phyloP scores from a whole-genome alignment of 2,797 vertebrate species.

The Paguma larvata region DNA sequence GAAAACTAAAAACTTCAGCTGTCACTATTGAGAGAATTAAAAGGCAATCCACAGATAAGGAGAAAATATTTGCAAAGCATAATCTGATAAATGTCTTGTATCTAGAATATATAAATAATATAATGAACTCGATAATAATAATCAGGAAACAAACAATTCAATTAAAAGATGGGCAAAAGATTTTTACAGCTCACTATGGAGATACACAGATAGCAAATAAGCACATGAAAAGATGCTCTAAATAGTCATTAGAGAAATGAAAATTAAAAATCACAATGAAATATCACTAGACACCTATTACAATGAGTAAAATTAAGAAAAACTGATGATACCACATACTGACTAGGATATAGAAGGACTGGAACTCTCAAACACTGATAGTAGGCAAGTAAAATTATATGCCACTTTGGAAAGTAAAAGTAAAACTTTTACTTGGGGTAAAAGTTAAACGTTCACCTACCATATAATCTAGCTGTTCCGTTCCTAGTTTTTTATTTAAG shows the following conservation, averaged over 20 bases:
- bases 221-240: neutral
- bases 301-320: neutral
- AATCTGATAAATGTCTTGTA: neutral
- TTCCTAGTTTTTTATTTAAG: neutral
- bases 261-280: neutral
- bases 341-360: neutral
- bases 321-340: neutral
- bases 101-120: neutral
- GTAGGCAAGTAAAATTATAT: neutral
- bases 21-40: neutral
- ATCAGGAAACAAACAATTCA: neutral
- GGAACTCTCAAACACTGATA: neutral
- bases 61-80: slow-evolving; percentile 19
- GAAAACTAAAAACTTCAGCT: neutral
- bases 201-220: neutral
- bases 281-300: neutral
- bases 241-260: neutral
- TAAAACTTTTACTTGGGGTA: too few relatives aligned
- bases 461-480: neutral
- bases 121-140: neutral
- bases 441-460: neutral
- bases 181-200: neutral
- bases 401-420: neutral
- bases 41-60: neutral
- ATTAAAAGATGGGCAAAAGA: neutral